Conservation (phyloP, 37 sponge, comb jelly and placozoan species). For the Aphrocallistes beatrix region DNA sequence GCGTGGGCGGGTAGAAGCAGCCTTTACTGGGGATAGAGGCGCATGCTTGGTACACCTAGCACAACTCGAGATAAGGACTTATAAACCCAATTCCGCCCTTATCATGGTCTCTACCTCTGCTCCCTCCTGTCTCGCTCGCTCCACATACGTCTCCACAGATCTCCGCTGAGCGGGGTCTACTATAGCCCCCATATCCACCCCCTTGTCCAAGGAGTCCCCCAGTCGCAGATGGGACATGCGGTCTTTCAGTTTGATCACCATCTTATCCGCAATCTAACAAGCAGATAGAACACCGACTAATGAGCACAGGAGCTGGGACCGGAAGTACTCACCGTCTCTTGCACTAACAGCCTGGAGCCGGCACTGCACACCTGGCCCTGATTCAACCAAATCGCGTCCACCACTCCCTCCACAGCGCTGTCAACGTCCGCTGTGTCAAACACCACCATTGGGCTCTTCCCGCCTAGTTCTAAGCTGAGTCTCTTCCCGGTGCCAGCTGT, state of each 20-base stretch:
- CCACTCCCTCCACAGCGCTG: slow-evolving; percentile 83
- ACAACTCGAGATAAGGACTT: not conserved
- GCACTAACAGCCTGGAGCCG: slow-evolving; percentile 73
- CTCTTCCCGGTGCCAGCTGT: slow-evolving; percentile 86
- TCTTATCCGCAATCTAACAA: slow-evolving; percentile 36
- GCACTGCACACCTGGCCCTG: slow-evolving; percentile 99
- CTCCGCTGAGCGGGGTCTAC: slow-evolving; percentile 65
- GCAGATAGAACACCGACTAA: not conserved
- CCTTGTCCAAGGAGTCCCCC: slow-evolving; percentile 38
- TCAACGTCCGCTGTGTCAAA: slow-evolving; percentile 85
- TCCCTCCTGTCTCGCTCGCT: slow-evolving; percentile 69
- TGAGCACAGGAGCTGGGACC: not conserved
- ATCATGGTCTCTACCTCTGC: slow-evolving; percentile 41
- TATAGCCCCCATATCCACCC: slow-evolving; percentile 85
- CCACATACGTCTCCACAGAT: slow-evolving; percentile 63
- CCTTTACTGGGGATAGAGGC: slow-evolving; percentile 71
- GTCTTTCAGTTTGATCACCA: slow-evolving; percentile 75
- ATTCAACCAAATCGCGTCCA: slow-evolving; percentile 90
- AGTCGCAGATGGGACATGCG: slow-evolving; percentile 72
- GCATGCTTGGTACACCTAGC: slow-evolving; percentile 67
- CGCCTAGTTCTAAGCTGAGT: slow-evolving; percentile 78
- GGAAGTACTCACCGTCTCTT: slow-evolving; percentile 61
- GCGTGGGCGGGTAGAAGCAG: slow-evolving; percentile 85
- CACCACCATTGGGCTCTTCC: slow-evolving; percentile 84
- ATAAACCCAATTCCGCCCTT: not conserved